Conservation (phyloP, 2,113 vertebrate genomes). For the Heliornis fulica region DNA sequence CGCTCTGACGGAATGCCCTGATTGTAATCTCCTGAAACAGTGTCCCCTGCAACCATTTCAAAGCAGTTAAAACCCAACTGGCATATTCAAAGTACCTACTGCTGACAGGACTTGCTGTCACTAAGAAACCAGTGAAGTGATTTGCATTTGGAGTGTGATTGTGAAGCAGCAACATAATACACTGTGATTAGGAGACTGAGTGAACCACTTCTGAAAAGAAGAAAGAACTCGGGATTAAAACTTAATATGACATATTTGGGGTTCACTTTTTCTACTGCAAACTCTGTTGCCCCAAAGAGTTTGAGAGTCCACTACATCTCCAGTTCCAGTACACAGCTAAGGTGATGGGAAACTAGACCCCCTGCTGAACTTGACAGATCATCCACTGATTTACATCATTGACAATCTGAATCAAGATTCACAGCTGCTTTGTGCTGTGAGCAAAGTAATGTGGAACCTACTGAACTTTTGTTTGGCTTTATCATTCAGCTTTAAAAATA, state of each 20-base stretch:
- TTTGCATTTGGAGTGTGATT: slow-evolving; percentile 61
- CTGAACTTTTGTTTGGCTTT: not conserved
- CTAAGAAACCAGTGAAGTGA: slow-evolving; percentile 19
- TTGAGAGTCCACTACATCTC: not conserved
- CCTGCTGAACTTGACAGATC: not conserved
- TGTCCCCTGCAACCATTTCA: not conserved
- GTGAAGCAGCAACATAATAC: slow-evolving; percentile 55
- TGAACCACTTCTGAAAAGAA: slow-evolving; percentile 19
- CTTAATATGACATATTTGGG: not conserved
- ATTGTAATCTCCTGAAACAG: slow-evolving; percentile 41
- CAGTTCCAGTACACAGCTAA: not conserved
- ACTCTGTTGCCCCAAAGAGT: not conserved
- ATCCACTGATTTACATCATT: not conserved
- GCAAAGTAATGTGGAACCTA: not conserved
- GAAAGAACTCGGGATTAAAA: not conserved
- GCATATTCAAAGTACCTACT: slow-evolving; percentile 33
- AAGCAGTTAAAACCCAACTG: slow-evolving; percentile 20
- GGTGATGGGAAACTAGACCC: not conserved
- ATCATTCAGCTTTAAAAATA: not conserved
- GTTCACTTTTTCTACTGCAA: not conserved
- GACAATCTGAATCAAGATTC: not conserved
- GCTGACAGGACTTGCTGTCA: slow-evolving; percentile 29
- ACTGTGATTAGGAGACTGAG: slow-evolving; percentile 42
- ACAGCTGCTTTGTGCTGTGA: not conserved
- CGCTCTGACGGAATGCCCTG: slow-evolving; percentile 29